phyloP scores from a whole-genome alignment of 2,797 vertebrate genomes.

The Cheirogaleus major region DNA sequence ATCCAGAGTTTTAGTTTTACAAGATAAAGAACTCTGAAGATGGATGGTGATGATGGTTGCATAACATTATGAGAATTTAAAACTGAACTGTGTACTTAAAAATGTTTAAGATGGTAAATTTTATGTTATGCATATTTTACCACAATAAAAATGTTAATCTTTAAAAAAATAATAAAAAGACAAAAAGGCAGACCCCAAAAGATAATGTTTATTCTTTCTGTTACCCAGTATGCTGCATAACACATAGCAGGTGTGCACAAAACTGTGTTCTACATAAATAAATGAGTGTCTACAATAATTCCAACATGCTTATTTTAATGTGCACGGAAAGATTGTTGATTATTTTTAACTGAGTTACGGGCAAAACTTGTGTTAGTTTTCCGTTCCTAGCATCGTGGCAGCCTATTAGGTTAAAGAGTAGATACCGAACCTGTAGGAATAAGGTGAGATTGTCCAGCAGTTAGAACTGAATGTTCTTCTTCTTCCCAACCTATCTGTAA shows the following conservation, averaged over 20 bases:
- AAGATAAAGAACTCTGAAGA: not conserved
- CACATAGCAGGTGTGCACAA: not conserved
- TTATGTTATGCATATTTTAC: not conserved
- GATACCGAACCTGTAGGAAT: not conserved
- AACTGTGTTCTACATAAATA: not conserved
- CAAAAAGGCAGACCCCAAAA: not conserved
- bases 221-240: not conserved
- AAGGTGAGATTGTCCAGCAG: not conserved
- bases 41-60: too few relatives aligned
- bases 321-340: not conserved
- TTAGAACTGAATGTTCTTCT: not conserved
- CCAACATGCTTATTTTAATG: not conserved
- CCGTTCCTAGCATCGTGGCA: not conserved
- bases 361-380: not conserved
- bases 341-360: not conserved
- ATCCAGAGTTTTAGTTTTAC: not conserved
- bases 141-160: not conserved
- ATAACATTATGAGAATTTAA: not conserved
- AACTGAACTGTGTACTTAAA: not conserved
- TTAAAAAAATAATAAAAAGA: not conserved
- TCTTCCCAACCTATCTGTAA: conserved; percentile 6
- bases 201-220: not conserved
- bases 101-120: not conserved
- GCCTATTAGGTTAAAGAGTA: not conserved
- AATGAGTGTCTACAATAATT: not conserved